phyloP scores from a whole-genome alignment of 1,140 invertebrate genomes.

The Drosophila micromelanica region DNA sequence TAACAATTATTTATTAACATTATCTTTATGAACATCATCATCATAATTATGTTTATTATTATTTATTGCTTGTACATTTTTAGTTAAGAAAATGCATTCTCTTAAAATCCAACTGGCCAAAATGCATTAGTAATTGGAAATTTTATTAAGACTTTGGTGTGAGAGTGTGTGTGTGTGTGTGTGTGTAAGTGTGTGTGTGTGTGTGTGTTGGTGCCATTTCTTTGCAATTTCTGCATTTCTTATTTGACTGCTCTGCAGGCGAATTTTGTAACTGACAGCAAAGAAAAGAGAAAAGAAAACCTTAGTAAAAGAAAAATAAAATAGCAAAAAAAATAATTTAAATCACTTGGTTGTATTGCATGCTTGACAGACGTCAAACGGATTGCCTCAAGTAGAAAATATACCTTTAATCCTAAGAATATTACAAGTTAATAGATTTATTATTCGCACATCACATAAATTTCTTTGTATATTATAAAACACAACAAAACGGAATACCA shows the following conservation, averaged over 20 bases:
- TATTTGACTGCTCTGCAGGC: constrained; percentile 32
- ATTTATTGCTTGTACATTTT: neutral
- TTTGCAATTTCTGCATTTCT: constrained; percentile 30
- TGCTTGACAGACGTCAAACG: neutral
- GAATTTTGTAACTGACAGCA: constrained; percentile 40
- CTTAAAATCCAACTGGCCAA: constrained; percentile 1
- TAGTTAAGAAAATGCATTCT: constrained; percentile 13
- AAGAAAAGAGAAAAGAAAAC: constrained; percentile 18
- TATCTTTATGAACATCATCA: constrained; percentile 39
- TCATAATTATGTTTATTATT: neutral
- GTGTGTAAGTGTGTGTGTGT: neutral
- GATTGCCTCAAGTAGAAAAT: neutral
- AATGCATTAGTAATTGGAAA: constrained; percentile 45
- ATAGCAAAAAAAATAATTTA: constrained; percentile 2
- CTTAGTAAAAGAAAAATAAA: neutral
- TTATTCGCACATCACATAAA: neutral
- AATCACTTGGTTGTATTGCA: neutral
- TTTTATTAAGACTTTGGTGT: too few relatives aligned
- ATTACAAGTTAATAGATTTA: too few relatives aligned
- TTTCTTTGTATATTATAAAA: neutral
- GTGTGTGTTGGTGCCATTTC: constrained; percentile 15
- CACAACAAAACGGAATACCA: too few relatives aligned
- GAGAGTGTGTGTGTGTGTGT: neutral
- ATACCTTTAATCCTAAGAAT: too few relatives aligned
- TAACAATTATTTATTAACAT: constrained; percentile 67